These are phyloP conservation scores for Nomia melanderi DNA, from an alignment of 1,140 invertebrate species.

Conservation along the genomic window DNA sequence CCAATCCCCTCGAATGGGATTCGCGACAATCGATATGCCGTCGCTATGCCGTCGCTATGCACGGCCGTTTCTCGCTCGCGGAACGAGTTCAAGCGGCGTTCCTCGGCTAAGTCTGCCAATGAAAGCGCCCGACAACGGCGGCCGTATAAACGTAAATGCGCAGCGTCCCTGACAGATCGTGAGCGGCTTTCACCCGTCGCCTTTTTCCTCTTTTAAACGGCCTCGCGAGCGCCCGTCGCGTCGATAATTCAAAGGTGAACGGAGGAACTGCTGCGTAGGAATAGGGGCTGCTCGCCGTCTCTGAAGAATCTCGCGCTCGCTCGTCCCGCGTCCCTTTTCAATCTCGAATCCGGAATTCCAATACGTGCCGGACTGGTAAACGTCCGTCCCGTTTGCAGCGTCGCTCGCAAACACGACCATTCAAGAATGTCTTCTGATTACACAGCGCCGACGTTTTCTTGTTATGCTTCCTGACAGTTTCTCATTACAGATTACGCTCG, in stretches of 20 bases:
- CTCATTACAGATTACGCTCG: slow-evolving; percentile 43
- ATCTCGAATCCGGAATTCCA: slow-evolving; percentile 40
- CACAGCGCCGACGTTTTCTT: slow-evolving; percentile 28
- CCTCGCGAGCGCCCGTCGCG: slow-evolving; percentile 28
- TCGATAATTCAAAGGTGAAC: slow-evolving; percentile 56
- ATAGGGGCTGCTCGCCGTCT: too few species aligned
- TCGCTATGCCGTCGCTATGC: too few species aligned
- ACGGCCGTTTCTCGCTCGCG: too few species aligned
- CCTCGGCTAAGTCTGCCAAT: too few species aligned
- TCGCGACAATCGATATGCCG: too few species aligned
- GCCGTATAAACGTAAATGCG: too few species aligned
- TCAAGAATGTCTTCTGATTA: slow-evolving; percentile 50
- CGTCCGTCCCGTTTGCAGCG: slow-evolving; percentile 46
- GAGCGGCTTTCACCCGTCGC: too few species aligned
- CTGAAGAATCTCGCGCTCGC: slow-evolving; percentile 40
- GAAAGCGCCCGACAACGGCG: too few species aligned
- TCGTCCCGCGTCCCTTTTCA: slow-evolving; percentile 52
- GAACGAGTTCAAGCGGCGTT: too few species aligned
- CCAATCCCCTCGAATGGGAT: too few species aligned
- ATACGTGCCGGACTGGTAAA: slow-evolving; percentile 46
- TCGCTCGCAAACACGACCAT: slow-evolving; percentile 30
- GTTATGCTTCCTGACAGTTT: slow-evolving; percentile 33
- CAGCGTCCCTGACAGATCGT: too few species aligned
- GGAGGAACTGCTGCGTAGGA: slow-evolving; percentile 30
- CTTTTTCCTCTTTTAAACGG: too few species aligned